phyloP scores from a whole-genome alignment of 2,888 invertebrate genomes.

The Ormyrus nitidulus region DNA sequence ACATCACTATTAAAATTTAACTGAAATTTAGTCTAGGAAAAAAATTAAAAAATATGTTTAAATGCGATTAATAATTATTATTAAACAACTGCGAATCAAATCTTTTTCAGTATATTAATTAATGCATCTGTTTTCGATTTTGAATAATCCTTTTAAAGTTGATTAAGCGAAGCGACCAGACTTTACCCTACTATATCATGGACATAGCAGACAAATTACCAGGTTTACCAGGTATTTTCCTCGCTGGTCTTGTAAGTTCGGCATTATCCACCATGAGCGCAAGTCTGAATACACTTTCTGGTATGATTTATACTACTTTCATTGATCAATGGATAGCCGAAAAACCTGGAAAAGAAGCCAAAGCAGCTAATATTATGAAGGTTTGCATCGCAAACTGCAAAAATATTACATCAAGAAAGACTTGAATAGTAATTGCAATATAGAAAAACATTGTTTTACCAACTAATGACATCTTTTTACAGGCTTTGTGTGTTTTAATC shows the following conservation, averaged over 20 bases:
- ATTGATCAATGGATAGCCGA: slow-evolving; percentile 78
- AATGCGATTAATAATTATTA: neutral
- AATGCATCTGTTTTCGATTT: neutral
- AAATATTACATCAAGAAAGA: neutral
- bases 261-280: slow-evolving; percentile 83
- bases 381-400: slow-evolving; percentile 60
- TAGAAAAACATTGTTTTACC: neutral
- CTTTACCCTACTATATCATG: slow-evolving; percentile 85
- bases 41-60: neutral
- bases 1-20: neutral
- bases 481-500: no score
- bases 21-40: neutral
- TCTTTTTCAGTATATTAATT: no score
- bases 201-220: slow-evolving; percentile 81
- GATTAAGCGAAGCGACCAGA: slow-evolving; percentile 75
- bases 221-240: slow-evolving; percentile 85
- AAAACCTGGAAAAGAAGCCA: slow-evolving; percentile 76
- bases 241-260: slow-evolving; percentile 85
- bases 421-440: neutral
- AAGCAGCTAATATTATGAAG: slow-evolving; percentile 80
- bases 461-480: no score
- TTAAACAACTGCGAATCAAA: no score
- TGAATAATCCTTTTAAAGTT: slow-evolving; percentile 57
- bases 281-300: slow-evolving; percentile 80
- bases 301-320: slow-evolving; percentile 82